A percentile compares a stretch with the other conserved stretches of the same genome.
Conservation (phyloP, 92 coral and sea anemone genomes). For the Epizoanthus ramosus region DNA sequence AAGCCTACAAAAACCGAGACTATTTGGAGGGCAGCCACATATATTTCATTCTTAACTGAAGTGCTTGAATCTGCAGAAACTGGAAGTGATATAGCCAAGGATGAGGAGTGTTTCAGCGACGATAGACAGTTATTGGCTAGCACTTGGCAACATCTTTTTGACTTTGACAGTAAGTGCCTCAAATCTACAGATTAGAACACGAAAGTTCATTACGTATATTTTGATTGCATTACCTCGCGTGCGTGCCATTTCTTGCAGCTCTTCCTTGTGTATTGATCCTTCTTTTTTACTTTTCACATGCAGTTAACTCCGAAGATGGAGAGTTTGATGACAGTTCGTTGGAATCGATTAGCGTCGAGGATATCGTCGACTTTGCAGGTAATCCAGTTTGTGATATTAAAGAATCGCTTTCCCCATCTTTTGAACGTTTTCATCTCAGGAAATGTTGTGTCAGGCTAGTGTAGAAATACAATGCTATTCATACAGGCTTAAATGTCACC, state of each 20-base stretch:
- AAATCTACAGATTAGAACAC: conserved; percentile 14
- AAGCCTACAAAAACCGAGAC: conserved; percentile 86
- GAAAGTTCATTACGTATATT: conserved; percentile 16
- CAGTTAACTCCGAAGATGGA: conserved; percentile 40
- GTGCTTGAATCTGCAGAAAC: conserved; percentile 43
- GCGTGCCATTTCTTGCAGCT: conserved; percentile 30
- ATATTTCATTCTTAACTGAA: conserved; percentile 56
- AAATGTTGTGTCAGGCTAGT: no score
- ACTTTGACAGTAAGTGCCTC: conserved; percentile 31
- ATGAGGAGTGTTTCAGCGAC: conserved; percentile 28
- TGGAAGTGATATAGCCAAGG: conserved; percentile 33
- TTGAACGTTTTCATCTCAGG: background rate
- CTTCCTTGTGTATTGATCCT: conserved; percentile 19
- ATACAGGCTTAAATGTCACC: no score
- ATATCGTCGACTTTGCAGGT: conserved; percentile 46
- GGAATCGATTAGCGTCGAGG: conserved; percentile 42
- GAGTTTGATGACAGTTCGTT: conserved; percentile 43
- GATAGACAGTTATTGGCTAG: conserved; percentile 43
- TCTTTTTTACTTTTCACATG: background rate
- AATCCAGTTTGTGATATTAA: background rate
- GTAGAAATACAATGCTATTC: no score
- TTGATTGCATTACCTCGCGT: conserved; percentile 18
- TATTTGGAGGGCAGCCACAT: conserved; percentile 84
- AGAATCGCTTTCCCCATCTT: background rate
- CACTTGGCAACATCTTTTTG: conserved; percentile 47